Base-by-base conservation (phyloP, 2,888 invertebrate species). In the Himalopsyche kuldschensis region DNA sequence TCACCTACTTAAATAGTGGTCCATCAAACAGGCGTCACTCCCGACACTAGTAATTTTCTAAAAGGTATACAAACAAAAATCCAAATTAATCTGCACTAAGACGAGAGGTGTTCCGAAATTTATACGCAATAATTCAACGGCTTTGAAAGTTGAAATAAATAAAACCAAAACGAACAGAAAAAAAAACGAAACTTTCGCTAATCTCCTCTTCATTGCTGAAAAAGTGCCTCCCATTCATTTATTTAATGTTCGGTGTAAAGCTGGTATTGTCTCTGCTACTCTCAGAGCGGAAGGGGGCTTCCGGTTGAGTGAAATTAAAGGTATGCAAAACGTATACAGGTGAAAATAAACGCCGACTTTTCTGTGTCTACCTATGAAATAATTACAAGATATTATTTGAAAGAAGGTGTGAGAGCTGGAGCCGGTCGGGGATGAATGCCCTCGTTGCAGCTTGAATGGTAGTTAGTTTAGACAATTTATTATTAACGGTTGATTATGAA, bases 201-300 rank as follows among this genome's bases (percentile, higher is more conserved):
- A 84, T 84, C 82, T 81, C 84, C 81, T 79, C 78, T 79, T 83
- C 82, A 82, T 83, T 84, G 83, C 80, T 76, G 78, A 69, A 83
- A 81, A 84, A 84, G 82, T 81, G 48, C 81, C 76, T 69, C 77
- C 81, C 81, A 83, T 84, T 80, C 84, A 63, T 81, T 84, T 80
- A 82, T 81, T 83, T 84, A 84, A 84, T 79, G 84, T 47, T 75
- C 55, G 48, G 83, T 24, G 75, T 84, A 84, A 83, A 83, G 79
- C 83, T 80, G 75, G 81, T 78, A 82, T 84, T 84, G 84, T 84
- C 82, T 84, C 80, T 76, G 46, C 11, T 15, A 41, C 78, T 11
- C 32, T 32, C 15, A 31, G 46, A 32, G n/a, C 27, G 20, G 63
- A 78, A 32, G 69, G 78, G 55, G 82, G 35, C 75, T 75, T 79